Conservation (phyloP, 2,888 invertebrate genomes). For the Campoletis raptor region DNA sequence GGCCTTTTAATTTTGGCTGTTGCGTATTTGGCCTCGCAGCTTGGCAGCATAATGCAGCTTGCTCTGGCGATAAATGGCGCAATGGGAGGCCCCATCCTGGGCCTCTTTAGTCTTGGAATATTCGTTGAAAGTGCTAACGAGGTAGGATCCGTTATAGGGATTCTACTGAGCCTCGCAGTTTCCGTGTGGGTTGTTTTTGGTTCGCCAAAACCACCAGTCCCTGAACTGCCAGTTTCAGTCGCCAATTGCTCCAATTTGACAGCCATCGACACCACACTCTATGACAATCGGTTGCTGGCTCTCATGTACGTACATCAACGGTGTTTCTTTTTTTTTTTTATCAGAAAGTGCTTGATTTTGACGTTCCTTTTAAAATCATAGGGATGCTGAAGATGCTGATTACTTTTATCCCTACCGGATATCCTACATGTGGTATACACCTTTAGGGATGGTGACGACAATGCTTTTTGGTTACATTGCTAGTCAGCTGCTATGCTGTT, state of each 20-base stretch:
- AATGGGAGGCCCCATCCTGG: slow-evolving; percentile 94
- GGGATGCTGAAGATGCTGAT: slow-evolving; percentile 62
- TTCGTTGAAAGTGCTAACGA: slow-evolving; percentile 93
- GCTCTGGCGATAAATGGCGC: slow-evolving; percentile 94
- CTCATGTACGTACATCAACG: slow-evolving; percentile 18
- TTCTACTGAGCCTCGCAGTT: slow-evolving; percentile 73
- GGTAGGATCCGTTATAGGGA: slow-evolving; percentile 78
- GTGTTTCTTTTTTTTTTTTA: slow-evolving; percentile 24
- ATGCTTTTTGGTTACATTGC: slow-evolving; percentile 86
- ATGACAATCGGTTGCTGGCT: slow-evolving; percentile 38
- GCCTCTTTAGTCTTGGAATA: slow-evolving; percentile 95
- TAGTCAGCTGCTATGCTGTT: slow-evolving; percentile 84
- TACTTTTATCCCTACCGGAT: slow-evolving; percentile 89
- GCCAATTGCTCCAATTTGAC: slow-evolving; percentile 73
- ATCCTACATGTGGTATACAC: slow-evolving; percentile 91
- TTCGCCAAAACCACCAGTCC: slow-evolving; percentile 70
- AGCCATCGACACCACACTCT: slow-evolving; percentile 32
- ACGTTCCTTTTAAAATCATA: slow-evolving; percentile 20
- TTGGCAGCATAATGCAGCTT: slow-evolving; percentile 85
- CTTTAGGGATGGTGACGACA: slow-evolving; percentile 86
- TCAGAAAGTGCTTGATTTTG: not conserved
- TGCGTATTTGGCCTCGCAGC: slow-evolving; percentile 77
- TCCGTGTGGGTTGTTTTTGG: slow-evolving; percentile 60
- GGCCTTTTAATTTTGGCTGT: slow-evolving; percentile 77
- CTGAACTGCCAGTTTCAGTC: slow-evolving; percentile 73